Conservation (phyloP, 2,888 invertebrate species). For the Macrosiphum euphorbiae region DNA sequence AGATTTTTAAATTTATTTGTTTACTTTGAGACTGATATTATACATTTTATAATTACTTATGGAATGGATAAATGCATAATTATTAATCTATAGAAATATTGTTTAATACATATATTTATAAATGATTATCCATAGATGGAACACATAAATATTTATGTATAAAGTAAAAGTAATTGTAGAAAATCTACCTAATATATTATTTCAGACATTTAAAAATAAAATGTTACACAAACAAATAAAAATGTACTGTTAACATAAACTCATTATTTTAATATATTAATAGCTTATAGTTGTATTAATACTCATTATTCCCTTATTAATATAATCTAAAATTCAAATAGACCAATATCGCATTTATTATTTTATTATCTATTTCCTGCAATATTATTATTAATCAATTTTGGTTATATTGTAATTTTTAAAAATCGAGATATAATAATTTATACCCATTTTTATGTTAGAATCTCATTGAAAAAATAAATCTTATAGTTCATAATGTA, state of each 20-base stretch:
- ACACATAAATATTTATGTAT: not conserved
- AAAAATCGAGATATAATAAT: too few species aligned
- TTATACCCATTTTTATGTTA: too few species aligned
- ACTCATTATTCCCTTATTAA: too few species aligned
- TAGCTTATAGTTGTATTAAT: too few species aligned
- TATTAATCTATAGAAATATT: not conserved
- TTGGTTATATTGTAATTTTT: too few species aligned
- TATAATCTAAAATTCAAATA: too few species aligned
- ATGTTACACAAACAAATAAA: not conserved
- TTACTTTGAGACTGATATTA: too few species aligned
- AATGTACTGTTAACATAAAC: not conserved
- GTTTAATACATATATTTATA: not conserved
- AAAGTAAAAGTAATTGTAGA: not conserved
- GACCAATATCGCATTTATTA: too few species aligned
- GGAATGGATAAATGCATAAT: not conserved
- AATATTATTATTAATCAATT: too few species aligned
- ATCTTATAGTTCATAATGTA: not conserved
- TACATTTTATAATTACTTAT: not conserved
- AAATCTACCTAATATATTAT: not conserved
- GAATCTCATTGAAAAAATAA: too few species aligned
- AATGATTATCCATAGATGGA: not conserved
- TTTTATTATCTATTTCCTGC: too few species aligned
- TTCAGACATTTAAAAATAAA: not conserved
- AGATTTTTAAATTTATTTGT: too few species aligned
- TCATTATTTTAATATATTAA: not conserved